Base-by-base conservation (phyloP, 2,888 invertebrate species). In the Zhuqinia jingwanae region DNA sequence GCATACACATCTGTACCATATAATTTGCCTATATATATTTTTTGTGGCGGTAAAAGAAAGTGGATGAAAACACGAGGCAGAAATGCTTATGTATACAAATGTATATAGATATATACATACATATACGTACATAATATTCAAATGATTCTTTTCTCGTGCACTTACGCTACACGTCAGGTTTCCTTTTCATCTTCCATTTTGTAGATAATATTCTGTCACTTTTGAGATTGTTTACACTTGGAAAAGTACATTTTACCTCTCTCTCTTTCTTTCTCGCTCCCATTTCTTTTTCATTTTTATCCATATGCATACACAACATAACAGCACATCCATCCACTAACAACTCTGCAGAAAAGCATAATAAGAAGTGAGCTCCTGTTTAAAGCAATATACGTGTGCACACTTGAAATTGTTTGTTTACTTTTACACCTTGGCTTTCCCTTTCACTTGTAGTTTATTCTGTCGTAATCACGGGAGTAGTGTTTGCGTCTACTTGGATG, bases 201-300 rank as follows among this genome's bases (percentile, higher is more conserved):
- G 20, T 45, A 47, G 70, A 70, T 17, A 60, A 60, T 65, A 65
- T 65, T 79, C 79, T 79, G 79, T 79, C 79, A 79, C 79, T 79
- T 79, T 78, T 15, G 30, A 79, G 79, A 79, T 79, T 79, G 79
- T 79, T 79, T 79, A 63, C 65, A 50, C 65, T 79, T 79, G 27
- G 17, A 63, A 78, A 47, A 63, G 50, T 70, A 42, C 65, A 45
- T 10, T 68, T 20, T 47, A n/a, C n/a, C 42, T 68, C 17, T 45
- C 68, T 15, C 13, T 45, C 22, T 13, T 68, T 45, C 45, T n/a
- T 42, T 15, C n/a, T 27, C 15, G 10, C 22, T 22, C 27, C 27
- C 27, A 17, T 63, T 15, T 63, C 58, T 53, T 53, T 17, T 36
- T 8, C 3, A 3, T 36, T 36, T 36, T 36, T 36, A 6, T 36